These are phyloP conservation scores for Sebastes aleutianus DNA, from an alignment of 2,797 vertebrate genomes.

Conservation along the genomic window DNA sequence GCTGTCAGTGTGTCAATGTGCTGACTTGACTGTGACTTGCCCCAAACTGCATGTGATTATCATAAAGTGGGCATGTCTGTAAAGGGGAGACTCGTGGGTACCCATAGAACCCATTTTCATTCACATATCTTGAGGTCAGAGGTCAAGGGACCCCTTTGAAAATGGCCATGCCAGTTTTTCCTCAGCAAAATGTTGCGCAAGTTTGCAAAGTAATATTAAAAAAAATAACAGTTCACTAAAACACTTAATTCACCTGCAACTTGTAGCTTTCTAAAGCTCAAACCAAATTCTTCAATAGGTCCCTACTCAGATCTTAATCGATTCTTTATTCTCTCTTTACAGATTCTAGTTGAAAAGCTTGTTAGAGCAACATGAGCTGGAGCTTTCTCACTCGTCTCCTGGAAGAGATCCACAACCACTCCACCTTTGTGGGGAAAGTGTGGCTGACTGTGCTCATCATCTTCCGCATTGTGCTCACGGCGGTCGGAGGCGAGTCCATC, in stretches of 20 bases:
- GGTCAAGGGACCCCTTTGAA: too few relatives aligned
- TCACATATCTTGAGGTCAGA: too few relatives aligned
- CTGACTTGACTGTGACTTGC: too few relatives aligned
- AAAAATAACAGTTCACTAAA: not conserved
- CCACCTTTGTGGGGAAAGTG: slow-evolving; percentile 99
- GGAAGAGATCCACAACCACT: slow-evolving; percentile 99
- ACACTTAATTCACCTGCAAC: not conserved
- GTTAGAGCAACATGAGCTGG: slow-evolving; percentile 98
- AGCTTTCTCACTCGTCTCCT: slow-evolving; percentile 98
- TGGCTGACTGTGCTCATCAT: slow-evolving; percentile 98
- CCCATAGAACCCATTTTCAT: too few relatives aligned
- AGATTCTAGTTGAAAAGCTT: slow-evolving; percentile 89
- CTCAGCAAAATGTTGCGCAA: too few relatives aligned
- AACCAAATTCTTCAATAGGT: not conserved
- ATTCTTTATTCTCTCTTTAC: slow-evolving; percentile 29
- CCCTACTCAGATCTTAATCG: not conserved
- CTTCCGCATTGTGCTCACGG: slow-evolving; percentile 97
- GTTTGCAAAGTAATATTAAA: not conserved
- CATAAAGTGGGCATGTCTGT: too few relatives aligned
- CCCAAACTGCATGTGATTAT: too few relatives aligned
- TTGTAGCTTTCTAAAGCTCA: not conserved
- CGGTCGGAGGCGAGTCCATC: slow-evolving; percentile 97
- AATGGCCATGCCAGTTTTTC: too few relatives aligned
- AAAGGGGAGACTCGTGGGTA: too few relatives aligned
- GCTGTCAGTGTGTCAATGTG: too few relatives aligned